Conservation (phyloP, 2,113 vertebrate species). For the Toxostoma redivivum region DNA sequence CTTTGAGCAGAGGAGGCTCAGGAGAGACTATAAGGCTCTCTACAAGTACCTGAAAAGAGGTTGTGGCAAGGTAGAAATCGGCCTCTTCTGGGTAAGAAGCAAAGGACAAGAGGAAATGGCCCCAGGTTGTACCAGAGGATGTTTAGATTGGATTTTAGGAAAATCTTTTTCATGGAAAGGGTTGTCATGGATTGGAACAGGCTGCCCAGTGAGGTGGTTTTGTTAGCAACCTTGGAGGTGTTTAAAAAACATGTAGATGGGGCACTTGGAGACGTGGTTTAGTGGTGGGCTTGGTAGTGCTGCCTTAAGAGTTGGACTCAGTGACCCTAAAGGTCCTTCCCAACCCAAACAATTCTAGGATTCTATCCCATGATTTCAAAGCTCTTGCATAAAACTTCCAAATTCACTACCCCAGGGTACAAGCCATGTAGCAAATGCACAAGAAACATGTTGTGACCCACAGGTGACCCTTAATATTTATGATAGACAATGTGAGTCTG, state of each 20-base stretch:
- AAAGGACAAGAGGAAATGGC: not conserved
- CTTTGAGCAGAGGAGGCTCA: not conserved
- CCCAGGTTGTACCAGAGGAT: not conserved
- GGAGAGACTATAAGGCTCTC: rapidly evolving
- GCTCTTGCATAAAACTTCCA: not conserved
- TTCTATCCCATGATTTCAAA: not conserved
- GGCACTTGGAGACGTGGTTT: not conserved
- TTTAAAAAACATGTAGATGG: not conserved
- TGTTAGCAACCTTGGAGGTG: not conserved
- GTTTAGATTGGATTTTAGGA: not conserved
- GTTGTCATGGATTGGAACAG: not conserved
- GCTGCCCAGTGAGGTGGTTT: not conserved
- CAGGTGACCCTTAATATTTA: not conserved
- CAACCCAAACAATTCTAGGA: not conserved
- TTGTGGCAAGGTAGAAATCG: rapidly evolving
- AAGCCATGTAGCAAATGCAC: not conserved
- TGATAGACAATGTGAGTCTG: not conserved
- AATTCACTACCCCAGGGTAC: not conserved
- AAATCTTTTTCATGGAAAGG: not conserved
- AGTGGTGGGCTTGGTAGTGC: not conserved
- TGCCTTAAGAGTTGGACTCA: not conserved
- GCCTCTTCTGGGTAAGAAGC: not conserved
- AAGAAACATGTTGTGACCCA: not conserved
- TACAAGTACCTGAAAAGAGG: not conserved
- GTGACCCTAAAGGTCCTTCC: not conserved